Evolutionary conservation across 2,797 vertebrate genomes (phyloP), one percentile per base, ranked within the genome.

Genomic region (Aerospiza tachiro): DNA sequence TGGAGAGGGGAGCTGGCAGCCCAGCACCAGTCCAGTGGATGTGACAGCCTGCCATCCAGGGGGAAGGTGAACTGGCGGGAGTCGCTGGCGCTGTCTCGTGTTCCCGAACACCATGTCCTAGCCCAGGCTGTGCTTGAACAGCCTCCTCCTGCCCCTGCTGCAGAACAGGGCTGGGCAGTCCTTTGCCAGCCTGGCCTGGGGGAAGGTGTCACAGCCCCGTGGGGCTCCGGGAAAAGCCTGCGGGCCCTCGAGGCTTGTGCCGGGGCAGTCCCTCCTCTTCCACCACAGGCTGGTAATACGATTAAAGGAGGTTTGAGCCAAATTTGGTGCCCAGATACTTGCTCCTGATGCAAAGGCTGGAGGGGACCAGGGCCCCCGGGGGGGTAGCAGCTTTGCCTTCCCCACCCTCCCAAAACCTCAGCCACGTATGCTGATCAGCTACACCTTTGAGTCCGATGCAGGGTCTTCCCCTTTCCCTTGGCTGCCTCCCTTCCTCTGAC

Each of bases 11-110:
- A 68, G 40, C 53, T 47, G 78, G 56, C 65, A 67, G 47, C 52
- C 13, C 16, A 9, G 45, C 66, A 8, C 62, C 13, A 15, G 26
- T 12, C 44, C 56, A 0, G 1, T 35, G 44, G 42, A 25, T 49
- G 26, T 62, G 62, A 7, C 19, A 14, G 21, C 42, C 63, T 15
- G 40, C 78, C 23, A 5, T 29, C 29, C 21, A 0, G 0, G 59
- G 19, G 19, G 18, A 50, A 26, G n/a, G 63, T 40, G 55, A 56
- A 40, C 20, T 6, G 65, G 70, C 5, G 4, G 5, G 0, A 42
- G n/a, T 3, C 0, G 0, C 22, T 23, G 33, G 66, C 61, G 2
- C 1, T 1, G 38, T 40, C 38, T 52, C 1, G 0, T 12, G 49
- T 25, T 40, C 42, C 63, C 0, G 6, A 75, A 47, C 35, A 14